Conservation (phyloP, 2,888 invertebrate species). For the Muschampia staudingeri region DNA sequence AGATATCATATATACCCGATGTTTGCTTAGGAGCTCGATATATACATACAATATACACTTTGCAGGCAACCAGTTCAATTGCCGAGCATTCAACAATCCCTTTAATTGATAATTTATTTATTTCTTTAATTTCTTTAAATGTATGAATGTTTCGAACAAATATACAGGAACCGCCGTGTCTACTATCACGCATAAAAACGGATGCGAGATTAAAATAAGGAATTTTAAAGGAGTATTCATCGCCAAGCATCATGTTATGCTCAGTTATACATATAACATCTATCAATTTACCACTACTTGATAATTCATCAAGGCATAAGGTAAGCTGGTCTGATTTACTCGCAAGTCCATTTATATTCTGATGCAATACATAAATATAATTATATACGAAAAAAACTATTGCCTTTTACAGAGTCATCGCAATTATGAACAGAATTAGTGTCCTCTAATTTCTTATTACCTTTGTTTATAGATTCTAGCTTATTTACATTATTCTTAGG, state of each 20-base stretch:
- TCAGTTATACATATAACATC: constrained; percentile 9
- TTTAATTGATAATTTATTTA: background rate
- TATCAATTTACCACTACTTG: background rate
- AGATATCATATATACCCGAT: background rate
- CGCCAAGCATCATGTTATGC: background rate
- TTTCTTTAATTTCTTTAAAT: constrained; percentile 12
- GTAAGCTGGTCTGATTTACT: constrained; percentile 7
- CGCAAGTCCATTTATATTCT: constrained; percentile 22
- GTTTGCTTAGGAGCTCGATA: constrained; percentile 13
- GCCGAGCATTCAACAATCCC: constrained; percentile 11
- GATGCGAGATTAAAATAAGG: constrained; percentile 3
- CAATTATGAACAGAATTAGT: background rate
- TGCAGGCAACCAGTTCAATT: background rate
- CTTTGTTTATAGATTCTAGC: no score
- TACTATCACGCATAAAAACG: background rate
- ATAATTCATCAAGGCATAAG: background rate
- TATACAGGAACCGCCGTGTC: constrained; percentile 27
- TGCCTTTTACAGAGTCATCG: background rate
- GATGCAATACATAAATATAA: constrained; percentile 18
- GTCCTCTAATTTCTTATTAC: background rate
- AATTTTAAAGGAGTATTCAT: background rate
- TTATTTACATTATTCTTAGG: no score
- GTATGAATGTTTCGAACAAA: background rate
- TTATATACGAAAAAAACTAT: constrained; percentile 28
- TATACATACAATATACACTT: constrained; percentile 9